Evolutionary conservation across 2,888 invertebrate genomes (phyloP), one percentile per base, ranked within the genome.

Genomic region (Euplagia quadripunctaria): DNA sequence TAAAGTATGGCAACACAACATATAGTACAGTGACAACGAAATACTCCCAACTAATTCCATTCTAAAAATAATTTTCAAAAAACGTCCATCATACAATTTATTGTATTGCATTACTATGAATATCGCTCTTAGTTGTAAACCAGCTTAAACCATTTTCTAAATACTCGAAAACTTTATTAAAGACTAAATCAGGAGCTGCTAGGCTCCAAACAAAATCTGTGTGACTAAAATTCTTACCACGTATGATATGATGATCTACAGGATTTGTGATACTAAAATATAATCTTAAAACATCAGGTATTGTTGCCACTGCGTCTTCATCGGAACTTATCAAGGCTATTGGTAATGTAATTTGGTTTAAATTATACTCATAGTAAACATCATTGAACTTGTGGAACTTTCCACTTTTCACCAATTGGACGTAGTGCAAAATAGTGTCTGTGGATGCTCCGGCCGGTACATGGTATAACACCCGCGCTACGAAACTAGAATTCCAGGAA

Each of bases 391-490:
- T 88, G 76, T 94, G 93, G 81, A 94, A 94, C 77, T 89, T 91
- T 17, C 88, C 89, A 79, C 79, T 91, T 58, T 87, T 86, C 0
- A 89, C 80, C 61, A 93, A 69, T 78, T 93, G 91, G n/a, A 89
- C 87, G 64, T 91, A 94, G 77, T 94, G 94, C 55, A 92, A 64
- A 58, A 94, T 86, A 4, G 94, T 94, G 64, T 91, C 86, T 0
- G 91, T 90, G 0, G 94, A 94, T 20, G 88, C 90, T 4, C 94
- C 94, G 4, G 94, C 91, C 0, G 94, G 94, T 3, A 92, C 82
- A 67, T 93, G 91, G 70, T 90, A 87, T 5, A 92, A 69, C 14
- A 94, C 76, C 66, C 87, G 88, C 5, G 89, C 88, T 11, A 89
- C 52, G 58, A 92, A 91, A 81, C 85, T 88, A 4, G 80, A 71